phyloP scores from a whole-genome alignment of 37 sponge, comb jelly and placozoan genomes.

The Hexactinellida sp. region DNA sequence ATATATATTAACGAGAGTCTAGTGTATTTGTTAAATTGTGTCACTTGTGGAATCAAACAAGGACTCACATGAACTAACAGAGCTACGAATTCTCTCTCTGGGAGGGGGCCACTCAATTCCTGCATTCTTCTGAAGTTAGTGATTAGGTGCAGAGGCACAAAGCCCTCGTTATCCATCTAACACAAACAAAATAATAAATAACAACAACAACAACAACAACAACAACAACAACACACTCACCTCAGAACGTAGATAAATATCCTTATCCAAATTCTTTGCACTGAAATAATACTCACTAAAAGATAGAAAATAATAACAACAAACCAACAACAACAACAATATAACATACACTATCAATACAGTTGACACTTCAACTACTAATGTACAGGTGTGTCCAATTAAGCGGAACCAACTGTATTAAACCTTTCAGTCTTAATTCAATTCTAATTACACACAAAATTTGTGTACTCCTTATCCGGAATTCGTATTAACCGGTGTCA shows the following conservation, averaged over 20 bases:
- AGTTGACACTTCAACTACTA: too few relatives aligned
- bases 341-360: too few relatives aligned
- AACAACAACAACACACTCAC: slow-evolving; percentile 22
- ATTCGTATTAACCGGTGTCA: too few relatives aligned
- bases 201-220: neutral
- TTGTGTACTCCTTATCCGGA: too few relatives aligned
- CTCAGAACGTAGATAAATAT: slow-evolving; percentile 76
- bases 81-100: neutral
- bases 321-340: too few relatives aligned
- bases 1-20: too few relatives aligned
- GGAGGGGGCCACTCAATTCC: neutral
- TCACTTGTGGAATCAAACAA: neutral
- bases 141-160: slow-evolving; percentile 61
- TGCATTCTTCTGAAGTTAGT: slow-evolving; percentile 78
- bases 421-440: too few relatives aligned
- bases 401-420: too few relatives aligned
- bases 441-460: too few relatives aligned
- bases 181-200: neutral
- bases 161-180: slow-evolving; percentile 94
- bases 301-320: too few relatives aligned
- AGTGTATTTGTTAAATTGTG: neutral
- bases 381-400: too few relatives aligned
- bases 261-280: slow-evolving; percentile 81
- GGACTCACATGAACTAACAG: neutral
- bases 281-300: slow-evolving; percentile 95